phyloP scores from a whole-genome alignment of 2,888 invertebrate species.

The Apodemia hepburni region DNA sequence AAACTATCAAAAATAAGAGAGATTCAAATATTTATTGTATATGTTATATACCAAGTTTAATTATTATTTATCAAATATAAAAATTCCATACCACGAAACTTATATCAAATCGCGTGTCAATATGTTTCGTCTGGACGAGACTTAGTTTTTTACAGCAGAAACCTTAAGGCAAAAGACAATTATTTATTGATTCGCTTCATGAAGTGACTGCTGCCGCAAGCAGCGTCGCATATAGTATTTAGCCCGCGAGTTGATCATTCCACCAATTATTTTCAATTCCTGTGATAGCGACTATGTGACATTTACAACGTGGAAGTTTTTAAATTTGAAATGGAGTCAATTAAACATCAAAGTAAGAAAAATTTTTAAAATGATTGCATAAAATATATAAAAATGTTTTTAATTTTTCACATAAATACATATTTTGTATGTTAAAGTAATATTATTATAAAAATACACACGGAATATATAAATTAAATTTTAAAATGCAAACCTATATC shows the following conservation, averaged over 20 bases:
- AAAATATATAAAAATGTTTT: too few species aligned
- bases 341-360: neutral
- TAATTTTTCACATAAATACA: too few species aligned
- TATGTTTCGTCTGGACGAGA: neutral
- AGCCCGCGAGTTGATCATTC: slow-evolving; percentile 32
- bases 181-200: slow-evolving; percentile 42
- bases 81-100: too few species aligned
- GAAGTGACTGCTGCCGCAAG: slow-evolving; percentile 38
- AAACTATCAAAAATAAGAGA: too few species aligned
- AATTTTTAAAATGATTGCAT: neutral
- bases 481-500: too few species aligned
- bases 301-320: neutral
- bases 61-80: too few species aligned
- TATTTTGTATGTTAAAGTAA: too few species aligned
- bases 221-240: slow-evolving; percentile 32
- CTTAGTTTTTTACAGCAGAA: slow-evolving; percentile 27
- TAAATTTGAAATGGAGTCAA: neutral
- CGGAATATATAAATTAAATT: too few species aligned
- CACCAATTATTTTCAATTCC: slow-evolving; percentile 22
- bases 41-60: too few species aligned
- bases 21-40: too few species aligned
- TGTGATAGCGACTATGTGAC: slow-evolving; percentile 13
- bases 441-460: too few species aligned
- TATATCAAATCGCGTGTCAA: too few species aligned
- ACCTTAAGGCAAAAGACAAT: slow-evolving; percentile 32